Conservation (phyloP, 2,113 vertebrate species). For the Ascaphus truei region DNA sequence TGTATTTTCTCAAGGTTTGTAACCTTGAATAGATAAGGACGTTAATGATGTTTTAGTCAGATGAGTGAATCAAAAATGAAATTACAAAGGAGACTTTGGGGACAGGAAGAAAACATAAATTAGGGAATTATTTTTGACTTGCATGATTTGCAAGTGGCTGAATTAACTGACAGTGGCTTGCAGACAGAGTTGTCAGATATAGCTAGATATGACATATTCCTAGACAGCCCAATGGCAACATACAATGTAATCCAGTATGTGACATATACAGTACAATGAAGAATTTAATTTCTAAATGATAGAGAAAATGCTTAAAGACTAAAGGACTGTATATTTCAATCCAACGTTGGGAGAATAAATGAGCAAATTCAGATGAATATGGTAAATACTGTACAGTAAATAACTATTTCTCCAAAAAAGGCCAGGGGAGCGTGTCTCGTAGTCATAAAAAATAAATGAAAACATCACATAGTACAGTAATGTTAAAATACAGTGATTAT, state of each 20-base stretch:
- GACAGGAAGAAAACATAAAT: conserved; percentile 34
- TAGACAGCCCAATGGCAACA: conserved; percentile 3
- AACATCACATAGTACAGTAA: too few relatives aligned
- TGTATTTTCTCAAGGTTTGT: conserved; percentile 4
- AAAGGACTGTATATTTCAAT: too few relatives aligned
- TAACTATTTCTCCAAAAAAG: too few relatives aligned
- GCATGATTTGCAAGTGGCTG: conserved; percentile 6
- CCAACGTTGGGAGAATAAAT: too few relatives aligned
- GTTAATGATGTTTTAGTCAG: conserved; percentile 4
- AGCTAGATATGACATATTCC: conserved; percentile 9
- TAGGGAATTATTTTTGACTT: conserved; percentile 28
- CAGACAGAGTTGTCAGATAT: conserved; percentile 19
- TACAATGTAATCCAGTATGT: neutral
- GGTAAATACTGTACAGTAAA: too few relatives aligned
- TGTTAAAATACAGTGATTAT: too few relatives aligned
- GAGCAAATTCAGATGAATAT: too few relatives aligned
- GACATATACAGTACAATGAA: neutral
- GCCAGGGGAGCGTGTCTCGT: too few relatives aligned
- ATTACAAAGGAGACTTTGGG: conserved; percentile 33
- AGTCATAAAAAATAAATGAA: too few relatives aligned
- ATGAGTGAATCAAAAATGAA: conserved; percentile 32
- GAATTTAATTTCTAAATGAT: neutral
- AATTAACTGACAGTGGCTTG: conserved; percentile 34
- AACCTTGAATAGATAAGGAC: conserved; percentile 29
- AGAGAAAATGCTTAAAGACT: too few relatives aligned